Base-by-base conservation (phyloP, 2,888 invertebrate species). In the Parascotia fuliginaria region DNA sequence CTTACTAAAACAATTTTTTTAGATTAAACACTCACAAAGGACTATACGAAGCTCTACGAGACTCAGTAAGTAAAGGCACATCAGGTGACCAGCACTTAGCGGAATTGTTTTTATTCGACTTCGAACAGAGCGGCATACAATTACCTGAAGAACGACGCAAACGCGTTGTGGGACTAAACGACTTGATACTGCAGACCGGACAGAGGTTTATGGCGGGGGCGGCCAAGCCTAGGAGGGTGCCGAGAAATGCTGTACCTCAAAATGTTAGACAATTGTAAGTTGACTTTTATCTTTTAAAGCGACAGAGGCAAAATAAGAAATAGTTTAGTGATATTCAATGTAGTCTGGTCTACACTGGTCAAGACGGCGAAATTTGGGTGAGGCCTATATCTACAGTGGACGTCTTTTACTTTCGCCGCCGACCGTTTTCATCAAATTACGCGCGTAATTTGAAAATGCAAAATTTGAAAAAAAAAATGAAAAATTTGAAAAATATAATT, bases 81-180 rank as follows among this genome's bases (percentile, higher is more conserved):
- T 94, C 94, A 0, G 95, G 97, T 0, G 99, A 99, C 79, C 88
- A 95, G 48, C 96, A 98, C 77, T 96, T 99, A 0, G 95, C 97
- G 0, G 94, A 96, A 69, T 89, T 99, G 36, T 99, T 99, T 83
- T 90, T 99, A 4, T 97, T 98, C 80, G 99, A 99, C 85, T 99
- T 99, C 86, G 98, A 99, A 79, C 98, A 98, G 82, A 97, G 97
- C 79, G 99, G 99, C 1, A 99, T 99, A 54, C 99, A 99, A 82
- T 91, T 99, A 50, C 94, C 95, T 6, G 96, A 97, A 56, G 86
- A 91, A 0, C 94, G 95, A 33, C 92, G 98, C 15, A 84, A 92
- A 46, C 82, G 92, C 70, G 98, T 99, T 37, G 98, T 99, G 0
- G 92, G 94, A 0, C 91, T 99, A 14, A 99, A 98, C 78, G 96